Base-by-base conservation (phyloP, 2,888 invertebrate genomes). In the Aleiodes alternator region DNA sequence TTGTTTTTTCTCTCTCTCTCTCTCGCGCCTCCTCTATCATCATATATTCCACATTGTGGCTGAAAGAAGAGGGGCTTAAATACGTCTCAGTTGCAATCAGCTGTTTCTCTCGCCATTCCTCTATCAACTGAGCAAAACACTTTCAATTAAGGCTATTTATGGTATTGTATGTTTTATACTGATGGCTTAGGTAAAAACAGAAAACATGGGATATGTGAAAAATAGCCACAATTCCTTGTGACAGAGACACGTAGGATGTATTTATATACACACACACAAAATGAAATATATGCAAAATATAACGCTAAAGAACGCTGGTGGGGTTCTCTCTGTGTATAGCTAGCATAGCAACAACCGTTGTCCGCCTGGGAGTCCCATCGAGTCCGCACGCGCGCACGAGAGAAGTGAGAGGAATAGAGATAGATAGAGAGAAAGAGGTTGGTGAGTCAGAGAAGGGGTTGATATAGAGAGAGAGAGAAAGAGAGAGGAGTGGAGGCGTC, bases 311-410 rank as follows among this genome's bases (percentile, higher is more conserved):
- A 9, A 68, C 8, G 72, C 57, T 50, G 69, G 70, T 29, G 59
- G 72, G 6, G 43, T 72, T 78, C 69, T 76, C 72, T 78, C 69
- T 76, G 73, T 75, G 81, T 79, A 79, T 79, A 81, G 81, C 80
- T 81, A 81, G 81, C 81, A 81, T 81, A 81, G 81, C 81, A 81
- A 81, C 81, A 81, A 81, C 81, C 81, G 81, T 81, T 81, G 81
- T 81, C 80, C 81, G 80, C 80, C 80, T 80, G 70, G 77, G 75
- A 68, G 80, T 79, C 80, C 79, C 81, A 77, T 81, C 80, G 80
- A 81, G 79, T 81, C 78, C 79, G 80, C 79, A 78, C 79, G 78
- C 78, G 77, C 78, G 76, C 76, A 73, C 73, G 76, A 78, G 78
- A 77, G 76, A 72, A 72, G 50, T 34, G 34, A 48, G 34, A 12